A percentile compares a stretch with the other conserved stretches of the same genome.
Evolutionary conservation across 2,797 vertebrate species (phyloP).

Genomic region (Astyanax mexicanus): DNA sequence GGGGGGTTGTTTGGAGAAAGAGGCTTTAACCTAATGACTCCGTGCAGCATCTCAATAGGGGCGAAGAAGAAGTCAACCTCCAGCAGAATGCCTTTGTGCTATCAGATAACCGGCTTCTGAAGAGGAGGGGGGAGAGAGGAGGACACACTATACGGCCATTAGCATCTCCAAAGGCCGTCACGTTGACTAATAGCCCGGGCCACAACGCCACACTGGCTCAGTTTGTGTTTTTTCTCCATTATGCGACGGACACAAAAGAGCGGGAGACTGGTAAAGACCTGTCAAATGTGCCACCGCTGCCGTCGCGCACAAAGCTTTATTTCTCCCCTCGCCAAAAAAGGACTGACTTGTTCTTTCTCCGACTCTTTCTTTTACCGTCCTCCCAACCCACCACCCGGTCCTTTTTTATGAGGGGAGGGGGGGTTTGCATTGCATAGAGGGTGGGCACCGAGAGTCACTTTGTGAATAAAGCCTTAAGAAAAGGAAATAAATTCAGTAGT

Average conservation of each 20-base stretch:
- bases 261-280: slow-evolving; percentile 88
- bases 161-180: slow-evolving; percentile 96
- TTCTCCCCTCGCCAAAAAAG: slow-evolving; percentile 80
- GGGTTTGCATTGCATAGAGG: slow-evolving; percentile 59
- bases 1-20: slow-evolving; percentile 53
- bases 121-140: slow-evolving; percentile 71
- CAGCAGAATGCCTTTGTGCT: slow-evolving; percentile 86
- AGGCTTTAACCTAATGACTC: slow-evolving; percentile 77
- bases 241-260: slow-evolving; percentile 92
- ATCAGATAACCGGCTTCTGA: slow-evolving; percentile 80
- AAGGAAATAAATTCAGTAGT: slow-evolving; percentile 90
- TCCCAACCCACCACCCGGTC: slow-evolving; percentile 64
- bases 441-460: slow-evolving; percentile 67
- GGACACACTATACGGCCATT: slow-evolving; percentile 90
- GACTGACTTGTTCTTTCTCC: slow-evolving; percentile 77
- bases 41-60: slow-evolving; percentile 74
- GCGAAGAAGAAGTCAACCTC: slow-evolving; percentile 78
- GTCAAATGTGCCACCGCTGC: slow-evolving; percentile 91
- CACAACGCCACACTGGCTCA: slow-evolving; percentile 86
- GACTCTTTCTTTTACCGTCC: slow-evolving; percentile 70
- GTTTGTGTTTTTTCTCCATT: slow-evolving; percentile 93
- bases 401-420: slow-evolving; percentile 50
- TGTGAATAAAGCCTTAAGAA: slow-evolving; percentile 85
- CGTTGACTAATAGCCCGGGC: slow-evolving; percentile 83
- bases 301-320: slow-evolving; percentile 88